These are phyloP conservation scores for Coenonympha glycerion DNA, from an alignment of 2,888 invertebrate genomes.

Conservation along the genomic window DNA sequence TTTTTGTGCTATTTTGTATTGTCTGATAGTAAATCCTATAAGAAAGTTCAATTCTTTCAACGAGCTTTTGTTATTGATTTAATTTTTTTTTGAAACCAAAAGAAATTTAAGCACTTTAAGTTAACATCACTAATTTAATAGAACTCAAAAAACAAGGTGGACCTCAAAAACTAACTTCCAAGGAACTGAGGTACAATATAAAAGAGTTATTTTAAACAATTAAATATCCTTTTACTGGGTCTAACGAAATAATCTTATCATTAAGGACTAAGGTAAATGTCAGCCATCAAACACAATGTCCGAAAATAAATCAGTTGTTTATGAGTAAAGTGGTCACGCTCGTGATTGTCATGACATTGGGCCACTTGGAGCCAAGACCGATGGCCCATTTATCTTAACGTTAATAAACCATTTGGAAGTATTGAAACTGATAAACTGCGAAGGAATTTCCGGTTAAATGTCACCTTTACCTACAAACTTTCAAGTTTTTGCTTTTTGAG, in stretches of 20 bases:
- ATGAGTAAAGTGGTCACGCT: conserved; percentile 61
- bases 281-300: conserved; percentile 43
- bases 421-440: conserved; percentile 54
- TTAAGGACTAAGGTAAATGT: conserved; percentile 23
- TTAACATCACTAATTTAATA: conserved; percentile 1
- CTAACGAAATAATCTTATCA: conserved; percentile 16
- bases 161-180: background rate
- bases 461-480: conserved; percentile 18
- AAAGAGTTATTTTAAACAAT: conserved; percentile 3
- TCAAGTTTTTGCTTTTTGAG: too few relatives aligned
- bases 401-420: conserved; percentile 57
- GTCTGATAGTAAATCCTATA: too few relatives aligned
- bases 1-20: too few relatives aligned
- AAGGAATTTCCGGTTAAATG: conserved; percentile 56
- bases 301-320: conserved; percentile 63
- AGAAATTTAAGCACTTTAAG: too few relatives aligned
- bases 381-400: conserved; percentile 50
- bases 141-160: background rate
- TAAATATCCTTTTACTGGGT: conserved; percentile 23
- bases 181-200: background rate
- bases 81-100: too few relatives aligned
- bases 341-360: conserved; percentile 63
- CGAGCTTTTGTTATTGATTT: too few relatives aligned
- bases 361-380: conserved; percentile 43
- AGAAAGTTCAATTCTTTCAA: too few relatives aligned